phyloP scores from a whole-genome alignment of 2,113 vertebrate genomes.

The Pachypanchax playfairii region DNA sequence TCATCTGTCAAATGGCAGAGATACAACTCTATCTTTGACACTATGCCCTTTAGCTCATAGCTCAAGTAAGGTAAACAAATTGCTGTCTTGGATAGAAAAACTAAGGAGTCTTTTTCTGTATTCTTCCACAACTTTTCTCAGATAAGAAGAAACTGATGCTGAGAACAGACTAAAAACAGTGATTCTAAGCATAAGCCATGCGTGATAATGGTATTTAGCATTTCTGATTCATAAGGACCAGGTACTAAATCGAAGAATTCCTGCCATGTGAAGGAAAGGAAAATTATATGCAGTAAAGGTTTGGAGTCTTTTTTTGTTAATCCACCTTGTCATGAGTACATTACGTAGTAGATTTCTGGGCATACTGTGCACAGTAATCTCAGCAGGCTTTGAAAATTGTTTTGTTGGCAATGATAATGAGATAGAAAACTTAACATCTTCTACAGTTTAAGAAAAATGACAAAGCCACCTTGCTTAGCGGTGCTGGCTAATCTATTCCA shows the following conservation, averaged over 20 bases:
- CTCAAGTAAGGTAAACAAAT: slow-evolving; percentile 40
- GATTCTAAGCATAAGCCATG: slow-evolving; percentile 8
- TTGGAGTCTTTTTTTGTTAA: slow-evolving; percentile 29
- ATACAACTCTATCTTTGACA: slow-evolving; percentile 16
- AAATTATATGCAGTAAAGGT: slow-evolving; percentile 28
- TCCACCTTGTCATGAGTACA: slow-evolving; percentile 32
- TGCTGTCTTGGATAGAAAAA: slow-evolving; percentile 43
- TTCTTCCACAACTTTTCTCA: slow-evolving; percentile 46
- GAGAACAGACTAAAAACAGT: slow-evolving; percentile 10
- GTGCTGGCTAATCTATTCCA: slow-evolving; percentile 64
- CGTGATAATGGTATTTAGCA: slow-evolving; percentile 17
- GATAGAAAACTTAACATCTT: slow-evolving; percentile 49
- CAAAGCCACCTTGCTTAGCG: slow-evolving; percentile 48
- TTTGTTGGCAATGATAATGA: slow-evolving; percentile 53
- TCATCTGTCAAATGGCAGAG: slow-evolving; percentile 17
- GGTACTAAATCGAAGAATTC: neutral
- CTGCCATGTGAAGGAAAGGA: slow-evolving; percentile 1
- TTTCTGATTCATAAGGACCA: slow-evolving; percentile 3
- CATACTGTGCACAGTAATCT: slow-evolving; percentile 33
- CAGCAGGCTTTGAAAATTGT: slow-evolving; percentile 34
- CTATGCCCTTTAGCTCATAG: slow-evolving; percentile 15
- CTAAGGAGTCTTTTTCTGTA: slow-evolving; percentile 24
- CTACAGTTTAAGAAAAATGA: slow-evolving; percentile 41
- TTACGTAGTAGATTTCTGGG: slow-evolving; percentile 12
- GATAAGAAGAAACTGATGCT: slow-evolving; percentile 51